Percentiles rank a stretch among this genome's conserved stretches.
Conservation (phyloP, 37 sponge, comb jelly and placozoan species). For the Tethya wilhelma region DNA sequence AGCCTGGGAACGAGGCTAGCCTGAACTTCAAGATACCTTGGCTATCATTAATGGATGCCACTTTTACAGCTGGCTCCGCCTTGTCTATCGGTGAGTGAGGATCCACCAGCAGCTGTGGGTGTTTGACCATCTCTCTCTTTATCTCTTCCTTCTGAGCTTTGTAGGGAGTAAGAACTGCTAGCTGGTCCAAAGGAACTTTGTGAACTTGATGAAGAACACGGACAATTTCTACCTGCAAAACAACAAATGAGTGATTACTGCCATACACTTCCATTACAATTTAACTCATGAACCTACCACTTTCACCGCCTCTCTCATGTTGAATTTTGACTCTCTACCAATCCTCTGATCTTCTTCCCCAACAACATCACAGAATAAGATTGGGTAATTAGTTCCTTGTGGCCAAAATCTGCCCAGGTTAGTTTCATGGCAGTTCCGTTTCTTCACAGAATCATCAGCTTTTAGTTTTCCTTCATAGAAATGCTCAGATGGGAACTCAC, state of each 20-base stretch:
- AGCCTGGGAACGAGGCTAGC: too few relatives aligned
- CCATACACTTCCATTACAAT: neutral
- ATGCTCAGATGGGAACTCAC: slow-evolving; percentile 43
- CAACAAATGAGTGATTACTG: neutral
- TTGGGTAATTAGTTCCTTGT: slow-evolving; percentile 10
- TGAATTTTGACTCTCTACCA: slow-evolving; percentile 9
- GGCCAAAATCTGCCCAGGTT: slow-evolving; percentile 23
- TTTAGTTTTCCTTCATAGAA: slow-evolving; percentile 51
- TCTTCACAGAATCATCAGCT: slow-evolving; percentile 18
- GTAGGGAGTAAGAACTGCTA: slow-evolving; percentile 68
- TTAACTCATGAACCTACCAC: neutral
- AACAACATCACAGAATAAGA: slow-evolving; percentile 34
- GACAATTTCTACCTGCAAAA: slow-evolving; percentile 10
- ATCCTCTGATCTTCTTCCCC: slow-evolving; percentile 7
- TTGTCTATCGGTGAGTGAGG: too few relatives aligned
- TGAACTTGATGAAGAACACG: slow-evolving; percentile 1
- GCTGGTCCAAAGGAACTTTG: neutral
- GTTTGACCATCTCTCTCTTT: too few relatives aligned
- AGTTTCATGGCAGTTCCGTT: neutral
- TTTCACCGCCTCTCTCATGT: slow-evolving; percentile 23
- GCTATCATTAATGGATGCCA: neutral
- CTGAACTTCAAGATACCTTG: too few relatives aligned
- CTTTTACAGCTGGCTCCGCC: neutral
- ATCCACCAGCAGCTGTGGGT: too few relatives aligned
- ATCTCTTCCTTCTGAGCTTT: slow-evolving; percentile 44